phyloP scores from a whole-genome alignment of 1,140 invertebrate genomes.

The Pygmarrhopalites habei region DNA sequence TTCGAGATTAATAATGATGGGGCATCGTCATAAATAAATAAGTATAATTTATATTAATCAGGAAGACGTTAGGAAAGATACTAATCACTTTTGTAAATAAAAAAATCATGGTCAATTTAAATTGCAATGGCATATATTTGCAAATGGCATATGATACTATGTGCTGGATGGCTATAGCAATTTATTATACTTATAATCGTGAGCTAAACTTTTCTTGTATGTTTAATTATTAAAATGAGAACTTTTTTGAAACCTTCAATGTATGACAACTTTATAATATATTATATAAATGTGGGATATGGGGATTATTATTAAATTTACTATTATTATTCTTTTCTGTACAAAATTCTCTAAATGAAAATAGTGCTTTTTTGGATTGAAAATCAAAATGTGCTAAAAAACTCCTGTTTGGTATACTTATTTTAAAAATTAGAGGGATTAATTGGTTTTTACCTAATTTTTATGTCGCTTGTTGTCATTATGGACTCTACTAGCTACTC shows the following conservation, averaged over 20 bases:
- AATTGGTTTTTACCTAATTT: constrained; percentile 20
- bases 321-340: too few relatives aligned
- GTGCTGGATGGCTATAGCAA: neutral
- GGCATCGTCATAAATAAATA: too few relatives aligned
- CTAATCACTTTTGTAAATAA: too few relatives aligned
- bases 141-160: too few relatives aligned
- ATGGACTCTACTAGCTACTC: constrained; percentile 34
- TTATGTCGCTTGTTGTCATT: constrained; percentile 34
- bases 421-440: constrained; percentile 8
- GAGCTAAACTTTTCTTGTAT: neutral
- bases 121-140: too few relatives aligned
- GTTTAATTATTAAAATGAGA: too few relatives aligned
- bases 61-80: too few relatives aligned
- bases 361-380: neutral
- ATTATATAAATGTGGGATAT: neutral
- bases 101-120: too few relatives aligned
- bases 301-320: neutral
- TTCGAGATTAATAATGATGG: too few relatives aligned
- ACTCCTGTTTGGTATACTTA: neutral
- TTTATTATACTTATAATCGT: neutral
- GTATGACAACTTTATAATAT: neutral
- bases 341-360: too few relatives aligned
- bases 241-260: too few relatives aligned
- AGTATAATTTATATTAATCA: too few relatives aligned
- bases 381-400: neutral